Evolutionary conservation across 2,797 vertebrate species (phyloP).

Genomic region (Thripadectes ignobilis): DNA sequence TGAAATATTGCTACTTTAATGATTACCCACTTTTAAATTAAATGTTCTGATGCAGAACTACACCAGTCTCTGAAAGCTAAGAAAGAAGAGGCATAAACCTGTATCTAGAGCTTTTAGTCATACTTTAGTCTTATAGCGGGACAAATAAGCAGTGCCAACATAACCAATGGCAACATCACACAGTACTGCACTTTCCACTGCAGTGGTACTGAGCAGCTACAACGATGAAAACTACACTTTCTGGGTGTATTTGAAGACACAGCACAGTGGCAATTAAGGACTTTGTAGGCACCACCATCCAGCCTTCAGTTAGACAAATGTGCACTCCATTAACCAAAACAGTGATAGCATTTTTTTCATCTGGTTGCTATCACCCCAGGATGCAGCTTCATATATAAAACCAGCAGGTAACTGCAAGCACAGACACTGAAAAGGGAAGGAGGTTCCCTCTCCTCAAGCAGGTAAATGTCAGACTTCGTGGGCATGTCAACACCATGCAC

Average conservation of each 20-base stretch:
- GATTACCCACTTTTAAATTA: not conserved
- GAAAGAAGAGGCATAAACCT: not conserved
- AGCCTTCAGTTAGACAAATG: not conserved
- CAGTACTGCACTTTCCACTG: not conserved
- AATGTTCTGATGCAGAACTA: not conserved
- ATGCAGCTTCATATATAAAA: not conserved
- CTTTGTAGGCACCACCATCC: not conserved
- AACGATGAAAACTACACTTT: not conserved
- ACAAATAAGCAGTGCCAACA: not conserved
- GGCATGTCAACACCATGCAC: not conserved
- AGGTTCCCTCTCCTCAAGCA: not conserved
- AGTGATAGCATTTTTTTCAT: not conserved
- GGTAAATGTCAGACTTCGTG: not conserved
- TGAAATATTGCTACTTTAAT: not conserved
- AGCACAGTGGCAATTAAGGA: not conserved
- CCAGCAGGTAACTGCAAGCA: not conserved
- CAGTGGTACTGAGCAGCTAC: accelerated
- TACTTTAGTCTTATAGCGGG: not conserved
- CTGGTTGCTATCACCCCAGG: not conserved
- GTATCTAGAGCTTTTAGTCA: not conserved
- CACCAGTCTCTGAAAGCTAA: not conserved
- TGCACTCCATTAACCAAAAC: not conserved
- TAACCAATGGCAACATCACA: not conserved
- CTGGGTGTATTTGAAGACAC: not conserved
- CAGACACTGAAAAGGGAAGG: not conserved